These are phyloP conservation scores for Misgurnus anguillicaudatus DNA, from an alignment of 2,113 vertebrate species.

Conservation along the genomic window DNA sequence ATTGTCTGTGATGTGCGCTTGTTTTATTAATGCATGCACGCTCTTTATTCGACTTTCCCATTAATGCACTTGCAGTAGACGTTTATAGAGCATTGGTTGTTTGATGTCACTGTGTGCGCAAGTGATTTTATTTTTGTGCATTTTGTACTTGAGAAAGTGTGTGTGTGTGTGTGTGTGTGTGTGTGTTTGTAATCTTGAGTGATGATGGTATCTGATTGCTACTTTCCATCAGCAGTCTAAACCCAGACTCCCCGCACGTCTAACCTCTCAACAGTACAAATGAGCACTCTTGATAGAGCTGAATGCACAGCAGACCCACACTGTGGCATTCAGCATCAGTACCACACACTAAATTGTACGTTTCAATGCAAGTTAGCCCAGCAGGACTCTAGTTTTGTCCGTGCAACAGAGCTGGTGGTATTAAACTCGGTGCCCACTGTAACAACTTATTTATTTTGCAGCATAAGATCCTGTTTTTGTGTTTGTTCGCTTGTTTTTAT, in stretches of 20 bases:
- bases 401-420: not conserved
- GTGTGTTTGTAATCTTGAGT: not conserved
- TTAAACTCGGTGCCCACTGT: not conserved
- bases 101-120: not conserved
- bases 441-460: too few relatives aligned
- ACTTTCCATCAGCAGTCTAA: slow-evolving; percentile 62
- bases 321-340: not conserved
- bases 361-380: not conserved
- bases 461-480: not conserved
- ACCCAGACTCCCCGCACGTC: slow-evolving; percentile 59
- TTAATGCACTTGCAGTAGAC: not conserved
- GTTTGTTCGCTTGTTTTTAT: too few relatives aligned
- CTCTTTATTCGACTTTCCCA: slow-evolving; percentile 7
- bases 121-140: not conserved
- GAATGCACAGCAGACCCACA: not conserved
- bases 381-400: not conserved
- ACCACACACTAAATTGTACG: slow-evolving; percentile 10
- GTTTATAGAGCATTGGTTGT: not conserved
- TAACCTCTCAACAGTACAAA: slow-evolving; percentile 57
- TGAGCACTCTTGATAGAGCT: slow-evolving; percentile 15
- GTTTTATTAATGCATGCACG: not conserved
- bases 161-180: slow-evolving; percentile 19
- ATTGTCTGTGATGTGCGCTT: not conserved
- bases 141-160: slow-evolving; percentile 37
- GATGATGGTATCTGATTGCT: slow-evolving; percentile 62